A percentile compares a stretch with the other conserved stretches of the same genome.
Evolutionary conservation across 2,113 vertebrate genomes (phyloP).

Genomic region (Tonatia bakeri): DNA sequence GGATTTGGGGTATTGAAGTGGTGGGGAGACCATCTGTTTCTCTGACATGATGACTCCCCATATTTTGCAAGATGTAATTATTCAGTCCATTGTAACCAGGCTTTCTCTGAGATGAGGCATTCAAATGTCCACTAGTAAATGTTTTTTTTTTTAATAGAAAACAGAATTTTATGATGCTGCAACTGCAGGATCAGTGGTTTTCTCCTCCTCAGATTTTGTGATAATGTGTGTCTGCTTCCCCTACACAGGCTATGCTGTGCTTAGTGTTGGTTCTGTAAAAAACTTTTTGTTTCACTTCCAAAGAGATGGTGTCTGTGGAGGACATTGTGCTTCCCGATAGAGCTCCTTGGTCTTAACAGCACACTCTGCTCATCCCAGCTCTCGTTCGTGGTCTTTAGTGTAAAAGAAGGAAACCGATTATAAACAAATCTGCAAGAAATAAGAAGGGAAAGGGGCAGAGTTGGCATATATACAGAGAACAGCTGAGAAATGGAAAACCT

Average conservation of each 20-base stretch:
- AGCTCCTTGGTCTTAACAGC: conserved; percentile 67
- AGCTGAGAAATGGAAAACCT: neutral
- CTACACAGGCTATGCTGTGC: conserved; percentile 53
- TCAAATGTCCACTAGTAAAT: conserved; percentile 78
- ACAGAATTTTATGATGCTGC: conserved; percentile 77
- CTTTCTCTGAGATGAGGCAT: conserved; percentile 72
- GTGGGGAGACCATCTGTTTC: conserved; percentile 74
- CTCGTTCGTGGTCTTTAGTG: conserved; percentile 54
- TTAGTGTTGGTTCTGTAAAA: conserved; percentile 75
- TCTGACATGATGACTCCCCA: conserved; percentile 70
- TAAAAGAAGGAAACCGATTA: conserved; percentile 56
- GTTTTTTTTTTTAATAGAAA: conserved; percentile 75
- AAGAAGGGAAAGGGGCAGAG: neutral
- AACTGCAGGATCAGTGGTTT: conserved; percentile 79
- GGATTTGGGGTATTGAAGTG: conserved; percentile 60
- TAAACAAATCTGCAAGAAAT: neutral
- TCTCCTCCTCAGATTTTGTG: conserved; percentile 66
- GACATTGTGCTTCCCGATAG: conserved; percentile 69
- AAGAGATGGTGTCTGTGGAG: conserved; percentile 65
- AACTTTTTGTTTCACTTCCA: conserved; percentile 71
- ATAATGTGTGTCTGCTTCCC: conserved; percentile 65
- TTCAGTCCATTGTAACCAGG: conserved; percentile 71
- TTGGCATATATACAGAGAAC: neutral
- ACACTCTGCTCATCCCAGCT: conserved; percentile 62
- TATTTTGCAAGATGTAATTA: conserved; percentile 78